A percentile compares a stretch with the other conserved stretches of the same genome.
Conservation (phyloP, 2,888 invertebrate genomes). For the Pandemis cinnamomeana region DNA sequence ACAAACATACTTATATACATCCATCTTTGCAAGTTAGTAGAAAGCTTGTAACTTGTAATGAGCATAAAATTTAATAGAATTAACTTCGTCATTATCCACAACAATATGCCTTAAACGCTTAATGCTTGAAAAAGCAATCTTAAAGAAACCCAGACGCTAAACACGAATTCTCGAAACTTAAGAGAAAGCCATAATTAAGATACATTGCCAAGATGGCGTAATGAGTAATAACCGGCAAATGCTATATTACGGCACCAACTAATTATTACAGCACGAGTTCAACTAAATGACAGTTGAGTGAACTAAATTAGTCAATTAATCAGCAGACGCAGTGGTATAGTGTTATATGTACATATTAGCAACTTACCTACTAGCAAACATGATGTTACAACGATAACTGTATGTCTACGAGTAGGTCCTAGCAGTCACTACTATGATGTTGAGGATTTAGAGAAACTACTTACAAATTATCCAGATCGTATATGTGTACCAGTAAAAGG, state of each 20-base stretch:
- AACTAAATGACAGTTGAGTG: conserved; percentile 46
- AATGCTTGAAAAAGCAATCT: background rate
- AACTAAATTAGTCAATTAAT: conserved; percentile 58
- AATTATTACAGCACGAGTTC: conserved; percentile 25
- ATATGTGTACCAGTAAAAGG: too few relatives aligned
- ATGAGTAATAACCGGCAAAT: conserved; percentile 5
- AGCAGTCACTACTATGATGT: background rate
- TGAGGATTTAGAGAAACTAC: background rate
- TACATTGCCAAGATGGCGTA: conserved; percentile 10
- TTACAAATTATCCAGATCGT: background rate
- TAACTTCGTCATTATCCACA: too few relatives aligned
- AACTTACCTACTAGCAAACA: conserved; percentile 17
- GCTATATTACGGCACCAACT: conserved; percentile 3
- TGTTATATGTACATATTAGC: conserved; percentile 4
- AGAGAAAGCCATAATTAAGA: conserved; percentile 1
- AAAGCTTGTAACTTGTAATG: too few relatives aligned
- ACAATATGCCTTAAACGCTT: too few relatives aligned
- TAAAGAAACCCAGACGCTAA: background rate
- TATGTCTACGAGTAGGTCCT: background rate
- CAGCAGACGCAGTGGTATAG: conserved; percentile 44
- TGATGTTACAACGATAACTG: background rate
- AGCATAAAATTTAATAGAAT: too few relatives aligned
- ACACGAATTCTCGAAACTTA: background rate
- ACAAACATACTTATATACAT: too few relatives aligned
- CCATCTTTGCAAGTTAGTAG: too few relatives aligned